These are phyloP conservation scores for Loris lydekkerianus DNA, from an alignment of 2,797 vertebrate species.

Conservation along the genomic window DNA sequence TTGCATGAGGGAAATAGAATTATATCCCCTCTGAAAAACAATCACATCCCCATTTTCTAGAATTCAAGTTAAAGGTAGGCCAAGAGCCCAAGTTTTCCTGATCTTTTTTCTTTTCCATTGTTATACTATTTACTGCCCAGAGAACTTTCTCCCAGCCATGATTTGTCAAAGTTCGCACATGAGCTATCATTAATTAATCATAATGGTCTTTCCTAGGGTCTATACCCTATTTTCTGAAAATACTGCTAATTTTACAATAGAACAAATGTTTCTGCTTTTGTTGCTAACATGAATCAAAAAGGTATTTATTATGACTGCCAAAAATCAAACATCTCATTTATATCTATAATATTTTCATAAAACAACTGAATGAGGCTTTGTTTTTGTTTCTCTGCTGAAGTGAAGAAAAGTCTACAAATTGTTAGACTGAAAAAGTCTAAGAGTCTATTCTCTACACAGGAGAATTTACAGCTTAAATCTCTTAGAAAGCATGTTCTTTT, in stretches of 20 bases:
- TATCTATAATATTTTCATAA: constrained; percentile 14
- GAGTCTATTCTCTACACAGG: background rate
- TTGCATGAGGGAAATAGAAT: background rate
- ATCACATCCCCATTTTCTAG: background rate
- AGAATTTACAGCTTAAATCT: background rate
- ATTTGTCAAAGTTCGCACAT: background rate
- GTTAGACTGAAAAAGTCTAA: background rate
- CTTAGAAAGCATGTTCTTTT: background rate
- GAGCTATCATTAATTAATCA: background rate
- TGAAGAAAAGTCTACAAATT: background rate
- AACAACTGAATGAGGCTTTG: constrained; percentile 37
- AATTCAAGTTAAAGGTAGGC: constrained; percentile 42
- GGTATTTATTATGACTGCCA: background rate
- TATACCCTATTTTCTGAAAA: constrained; percentile 34
- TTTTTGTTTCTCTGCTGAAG: constrained; percentile 47
- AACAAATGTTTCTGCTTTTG: constrained; percentile 27
- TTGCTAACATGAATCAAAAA: constrained; percentile 7
- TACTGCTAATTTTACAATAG: constrained; percentile 27
- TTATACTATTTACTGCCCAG: background rate
- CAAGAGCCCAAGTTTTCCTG: background rate
- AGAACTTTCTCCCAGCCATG: background rate
- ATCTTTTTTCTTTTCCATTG: background rate
- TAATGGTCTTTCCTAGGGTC: background rate
- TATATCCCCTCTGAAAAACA: background rate
- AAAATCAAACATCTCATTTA: constrained; percentile 40